Evolutionary conservation across 1,140 invertebrate genomes (phyloP).

Genomic region (Cydia pomonella): DNA sequence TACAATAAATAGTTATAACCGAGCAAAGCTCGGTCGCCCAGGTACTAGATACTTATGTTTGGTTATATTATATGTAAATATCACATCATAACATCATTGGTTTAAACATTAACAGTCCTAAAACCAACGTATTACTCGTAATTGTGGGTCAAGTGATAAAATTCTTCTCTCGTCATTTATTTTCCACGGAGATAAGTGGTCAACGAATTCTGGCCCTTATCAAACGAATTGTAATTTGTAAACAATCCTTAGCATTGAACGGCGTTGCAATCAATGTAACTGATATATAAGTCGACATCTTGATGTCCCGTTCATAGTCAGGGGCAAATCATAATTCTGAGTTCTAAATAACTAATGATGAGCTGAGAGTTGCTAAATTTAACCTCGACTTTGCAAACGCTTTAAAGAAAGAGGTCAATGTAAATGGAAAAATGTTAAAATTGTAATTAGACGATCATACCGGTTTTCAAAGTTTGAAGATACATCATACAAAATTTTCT

Average conservation of each 20-base stretch:
- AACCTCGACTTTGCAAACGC: neutral
- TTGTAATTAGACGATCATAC: too few relatives aligned
- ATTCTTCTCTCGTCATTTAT: neutral
- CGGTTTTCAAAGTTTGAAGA: too few relatives aligned
- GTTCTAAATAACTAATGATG: neutral
- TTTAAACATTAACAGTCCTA: neutral
- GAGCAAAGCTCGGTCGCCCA: too few relatives aligned
- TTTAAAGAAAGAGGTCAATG: neutral
- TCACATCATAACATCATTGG: neutral
- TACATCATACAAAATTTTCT: too few relatives aligned
- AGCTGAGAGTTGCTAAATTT: neutral
- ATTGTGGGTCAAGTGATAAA: neutral
- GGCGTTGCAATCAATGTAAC: conserved; percentile 9
- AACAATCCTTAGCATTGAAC: conserved; percentile 30
- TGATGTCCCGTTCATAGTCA: neutral
- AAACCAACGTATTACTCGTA: neutral
- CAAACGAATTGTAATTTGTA: neutral
- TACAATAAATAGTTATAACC: too few relatives aligned
- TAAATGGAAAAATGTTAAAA: too few relatives aligned
- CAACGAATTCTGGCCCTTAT: neutral
- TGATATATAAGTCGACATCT: neutral
- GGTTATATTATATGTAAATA: too few relatives aligned
- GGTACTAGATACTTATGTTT: too few relatives aligned
- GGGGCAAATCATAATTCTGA: neutral
- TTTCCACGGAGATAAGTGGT: neutral